phyloP scores from a whole-genome alignment of 2,888 invertebrate genomes.

The Heliconius cydno region DNA sequence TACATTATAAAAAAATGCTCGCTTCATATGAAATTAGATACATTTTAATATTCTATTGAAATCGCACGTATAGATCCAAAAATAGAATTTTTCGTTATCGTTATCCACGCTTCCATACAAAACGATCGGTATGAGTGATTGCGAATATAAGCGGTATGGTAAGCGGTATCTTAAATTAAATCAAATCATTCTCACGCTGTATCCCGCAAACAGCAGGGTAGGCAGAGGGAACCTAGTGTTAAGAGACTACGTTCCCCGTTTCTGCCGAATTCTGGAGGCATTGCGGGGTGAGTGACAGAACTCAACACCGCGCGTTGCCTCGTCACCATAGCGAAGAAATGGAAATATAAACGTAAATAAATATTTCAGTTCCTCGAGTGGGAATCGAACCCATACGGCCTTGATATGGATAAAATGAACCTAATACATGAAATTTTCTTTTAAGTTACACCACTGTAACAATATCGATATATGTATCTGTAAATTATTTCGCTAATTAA shows the following conservation, averaged over 20 bases:
- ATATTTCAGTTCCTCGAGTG: too few species aligned
- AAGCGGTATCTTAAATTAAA: not conserved
- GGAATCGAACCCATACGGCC: too few species aligned
- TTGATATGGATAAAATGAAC: too few species aligned
- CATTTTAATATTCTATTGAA: constrained; percentile 1
- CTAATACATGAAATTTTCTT: not conserved
- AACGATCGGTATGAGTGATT: constrained; percentile 6
- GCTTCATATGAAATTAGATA: not conserved
- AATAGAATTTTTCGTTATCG: constrained; percentile 12
- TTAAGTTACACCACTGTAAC: not conserved
- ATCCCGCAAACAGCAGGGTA: too few species aligned
- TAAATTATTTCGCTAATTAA: constrained; percentile 23
- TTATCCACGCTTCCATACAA: constrained; percentile 7
- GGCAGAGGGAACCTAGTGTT: too few species aligned
- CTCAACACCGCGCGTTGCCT: too few species aligned
- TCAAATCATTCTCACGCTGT: too few species aligned
- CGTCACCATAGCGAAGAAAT: too few species aligned
- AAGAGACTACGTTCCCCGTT: too few species aligned
- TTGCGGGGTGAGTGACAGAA: too few species aligned
- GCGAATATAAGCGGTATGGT: not conserved
- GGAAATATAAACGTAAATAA: too few species aligned
- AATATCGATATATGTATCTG: constrained; percentile 12
- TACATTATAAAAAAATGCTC: not conserved
- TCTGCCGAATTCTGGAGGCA: too few species aligned
- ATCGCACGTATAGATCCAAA: constrained; percentile 1